These are phyloP conservation scores for Sitodiplosis mosellana DNA, from an alignment of 1,140 invertebrate species.

Conservation along the genomic window DNA sequence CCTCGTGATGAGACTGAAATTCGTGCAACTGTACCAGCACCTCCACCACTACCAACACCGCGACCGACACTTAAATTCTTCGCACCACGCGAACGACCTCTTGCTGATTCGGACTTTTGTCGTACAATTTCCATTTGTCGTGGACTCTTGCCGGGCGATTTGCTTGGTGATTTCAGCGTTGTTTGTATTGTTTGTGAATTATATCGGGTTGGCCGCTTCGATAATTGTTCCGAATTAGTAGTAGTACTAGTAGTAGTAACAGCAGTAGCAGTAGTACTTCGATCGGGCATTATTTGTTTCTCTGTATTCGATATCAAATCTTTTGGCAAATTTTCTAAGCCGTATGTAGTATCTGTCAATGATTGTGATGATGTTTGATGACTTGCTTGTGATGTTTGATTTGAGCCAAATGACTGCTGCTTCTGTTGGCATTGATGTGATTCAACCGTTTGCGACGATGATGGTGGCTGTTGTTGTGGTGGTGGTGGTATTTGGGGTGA, in stretches of 20 bases:
- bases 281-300: not conserved
- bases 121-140: constrained; percentile 26
- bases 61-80: constrained; percentile 10
- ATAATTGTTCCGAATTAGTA: constrained; percentile 10
- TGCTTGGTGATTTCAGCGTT: constrained; percentile 42
- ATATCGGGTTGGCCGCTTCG: constrained; percentile 7
- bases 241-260: not conserved
- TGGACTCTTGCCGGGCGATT: constrained; percentile 58
- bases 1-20: constrained; percentile 37
- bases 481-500: not conserved
- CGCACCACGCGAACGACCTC: constrained; percentile 10
- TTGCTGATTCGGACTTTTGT: constrained; percentile 9
- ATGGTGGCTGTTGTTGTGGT: constrained; percentile 8
- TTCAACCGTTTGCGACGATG: constrained; percentile 3
- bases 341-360: too few relatives aligned
- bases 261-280: not conserved
- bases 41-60: constrained; percentile 27
- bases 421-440: constrained; percentile 3
- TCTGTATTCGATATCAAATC: not conserved
- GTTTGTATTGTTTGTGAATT: constrained; percentile 14
- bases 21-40: constrained; percentile 31
- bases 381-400: too few relatives aligned
- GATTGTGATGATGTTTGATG: too few relatives aligned
- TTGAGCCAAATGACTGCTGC: constrained; percentile 10
- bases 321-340: too few relatives aligned